Base-by-base conservation (phyloP, 2,797 vertebrate genomes). In the Coregonus sp. region DNA sequence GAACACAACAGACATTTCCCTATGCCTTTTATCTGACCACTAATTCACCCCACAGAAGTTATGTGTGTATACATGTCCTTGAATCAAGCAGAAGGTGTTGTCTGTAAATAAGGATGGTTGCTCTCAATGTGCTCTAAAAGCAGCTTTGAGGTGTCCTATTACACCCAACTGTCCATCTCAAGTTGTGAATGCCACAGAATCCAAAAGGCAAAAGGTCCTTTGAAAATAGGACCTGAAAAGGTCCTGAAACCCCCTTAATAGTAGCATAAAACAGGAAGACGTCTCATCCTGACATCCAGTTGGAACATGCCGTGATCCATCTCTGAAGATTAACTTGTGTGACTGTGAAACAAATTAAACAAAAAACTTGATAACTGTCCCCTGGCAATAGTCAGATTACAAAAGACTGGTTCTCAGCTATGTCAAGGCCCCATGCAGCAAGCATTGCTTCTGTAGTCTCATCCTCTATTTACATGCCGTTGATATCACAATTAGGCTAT, bases 71-170 rank as follows among this genome's bases (percentile, higher is more conserved):
- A 54, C 59, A 50, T 73, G 37, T 70, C 78, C 14, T 50, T 63
- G 15, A 78, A 70, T 54, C 81, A 75, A 75, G 70, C 81, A 83
- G 84, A 81, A 84, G 78, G 59, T 89, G 88, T 87, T 90, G 78
- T 78, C 84, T 87, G 87, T 91, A 90, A 90, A 92, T 86, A 90
- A 83, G 75, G 61, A 72, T 0, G 16, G 61, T 35, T 12, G 73
- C 52, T 81, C 73, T 76, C 71, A 70, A 74, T 54, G 70, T 75
- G 25, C 35, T 63, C 51, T 65, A 68, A 73, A 50, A 20, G 25
- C 73, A 25, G 29, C 61, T 73, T 31, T 52, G 12, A 25, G 7
- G 85, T 80, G 81, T 89, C 81, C 25, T 12, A 51, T 89, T 86
- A 86, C 80, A 88, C 73, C 72, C 35, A 52, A 5, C 52, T 51